Percentiles rank a stretch among this genome's conserved stretches.
Conservation (phyloP, 2,888 invertebrate species). For the Oasisia sp. region DNA sequence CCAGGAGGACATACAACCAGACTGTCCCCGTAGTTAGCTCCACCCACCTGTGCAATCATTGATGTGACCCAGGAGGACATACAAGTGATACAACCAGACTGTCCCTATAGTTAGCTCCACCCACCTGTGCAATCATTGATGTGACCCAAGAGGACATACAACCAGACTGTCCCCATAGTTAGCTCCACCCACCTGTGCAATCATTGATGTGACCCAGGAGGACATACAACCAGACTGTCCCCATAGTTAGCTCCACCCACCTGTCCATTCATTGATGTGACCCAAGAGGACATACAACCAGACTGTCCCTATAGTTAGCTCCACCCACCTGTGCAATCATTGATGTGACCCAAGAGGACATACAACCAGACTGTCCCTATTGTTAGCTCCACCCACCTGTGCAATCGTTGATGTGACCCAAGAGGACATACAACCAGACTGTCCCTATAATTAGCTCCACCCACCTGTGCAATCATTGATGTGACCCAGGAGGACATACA, state of each 20-base stretch:
- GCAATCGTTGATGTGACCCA: slow-evolving; percentile 72
- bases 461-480: slow-evolving; percentile 60
- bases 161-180: too few species aligned
- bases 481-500: slow-evolving; percentile 70
- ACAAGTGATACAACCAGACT: too few species aligned
- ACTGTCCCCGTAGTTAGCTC: too few species aligned
- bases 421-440: too few species aligned
- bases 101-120: not conserved
- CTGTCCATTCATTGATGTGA: too few species aligned
- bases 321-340: slow-evolving; percentile 58
- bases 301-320: too few species aligned
- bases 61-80: slow-evolving; percentile 72
- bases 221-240: too few species aligned
- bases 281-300: too few species aligned
- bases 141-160: slow-evolving; percentile 70
- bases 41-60: slow-evolving; percentile 58
- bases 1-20: too few species aligned
- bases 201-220: slow-evolving; percentile 71
- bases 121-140: slow-evolving; percentile 60
- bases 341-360: slow-evolving; percentile 71
- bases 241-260: too few species aligned
- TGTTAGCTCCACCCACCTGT: slow-evolving; percentile 49
- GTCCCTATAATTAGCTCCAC: not conserved
- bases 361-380: too few species aligned
- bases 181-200: slow-evolving; percentile 56